Conservation (phyloP, 1,140 invertebrate species). For the Phymorhynchus buccinoides region DNA sequence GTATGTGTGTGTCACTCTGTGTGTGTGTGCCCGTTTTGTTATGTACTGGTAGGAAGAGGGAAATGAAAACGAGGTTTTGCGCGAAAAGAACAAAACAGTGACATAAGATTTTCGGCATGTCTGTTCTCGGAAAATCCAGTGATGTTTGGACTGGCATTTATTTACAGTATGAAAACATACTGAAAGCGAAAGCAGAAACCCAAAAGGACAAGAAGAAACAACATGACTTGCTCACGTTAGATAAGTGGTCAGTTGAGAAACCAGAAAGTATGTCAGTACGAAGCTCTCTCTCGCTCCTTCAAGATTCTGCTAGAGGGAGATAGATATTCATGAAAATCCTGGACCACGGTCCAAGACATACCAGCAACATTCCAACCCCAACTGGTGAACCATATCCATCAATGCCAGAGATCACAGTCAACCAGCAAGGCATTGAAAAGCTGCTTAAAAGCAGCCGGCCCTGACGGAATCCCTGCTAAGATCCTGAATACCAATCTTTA, state of each 20-base stretch:
- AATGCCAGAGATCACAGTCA: too few relatives aligned
- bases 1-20: background rate
- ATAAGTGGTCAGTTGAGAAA: conserved; percentile 22
- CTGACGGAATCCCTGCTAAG: too few relatives aligned
- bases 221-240: background rate
- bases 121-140: background rate
- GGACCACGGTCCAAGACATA: too few relatives aligned
- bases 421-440: too few relatives aligned
- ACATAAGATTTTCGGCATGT: background rate
- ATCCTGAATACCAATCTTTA: too few relatives aligned
- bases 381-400: too few relatives aligned
- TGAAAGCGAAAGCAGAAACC: conserved; percentile 21
- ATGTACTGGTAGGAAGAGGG: background rate
- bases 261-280: too few relatives aligned
- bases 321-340: too few relatives aligned
- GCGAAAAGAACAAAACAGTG: background rate
- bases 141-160: conserved; percentile 7
- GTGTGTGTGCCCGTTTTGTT: background rate
- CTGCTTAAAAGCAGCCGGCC: too few relatives aligned
- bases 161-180: background rate
- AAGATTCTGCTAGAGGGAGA: too few relatives aligned
- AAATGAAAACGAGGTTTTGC: background rate
- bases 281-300: too few relatives aligned
- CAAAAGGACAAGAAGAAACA: conserved; percentile 20
- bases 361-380: too few relatives aligned